Percentiles rank a stretch among this genome's conserved stretches.
Conservation (phyloP, 2,113 vertebrate genomes). For the Mastomys coucha region DNA sequence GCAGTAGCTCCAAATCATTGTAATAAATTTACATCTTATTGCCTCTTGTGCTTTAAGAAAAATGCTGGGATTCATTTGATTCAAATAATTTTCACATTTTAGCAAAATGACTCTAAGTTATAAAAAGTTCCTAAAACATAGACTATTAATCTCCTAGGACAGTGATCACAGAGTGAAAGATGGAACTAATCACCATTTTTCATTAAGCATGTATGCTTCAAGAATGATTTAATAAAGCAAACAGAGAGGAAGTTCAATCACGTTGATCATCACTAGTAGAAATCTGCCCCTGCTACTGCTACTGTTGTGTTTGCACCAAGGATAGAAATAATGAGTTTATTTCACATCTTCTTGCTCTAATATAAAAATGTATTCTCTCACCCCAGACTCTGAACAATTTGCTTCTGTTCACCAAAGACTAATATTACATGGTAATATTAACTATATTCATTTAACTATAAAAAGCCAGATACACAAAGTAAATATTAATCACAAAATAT, state of each 20-base stretch:
- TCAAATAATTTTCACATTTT: constrained; percentile 70
- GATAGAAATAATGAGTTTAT: neutral
- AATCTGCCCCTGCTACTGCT: neutral
- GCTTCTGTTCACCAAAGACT: neutral
- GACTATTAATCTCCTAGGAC: constrained; percentile 53
- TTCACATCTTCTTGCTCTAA: neutral
- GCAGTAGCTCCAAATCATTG: constrained; percentile 55
- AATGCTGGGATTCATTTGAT: constrained; percentile 59
- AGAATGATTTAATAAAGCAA: constrained; percentile 14
- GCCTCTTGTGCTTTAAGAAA: constrained; percentile 59
- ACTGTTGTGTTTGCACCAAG: neutral
- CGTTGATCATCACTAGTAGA: neutral
- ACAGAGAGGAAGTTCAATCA: neutral
- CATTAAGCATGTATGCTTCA: neutral
- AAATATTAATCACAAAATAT: neutral
- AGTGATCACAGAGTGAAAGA: constrained; percentile 25
- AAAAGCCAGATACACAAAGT: neutral
- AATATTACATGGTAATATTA: neutral
- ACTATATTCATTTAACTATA: neutral
- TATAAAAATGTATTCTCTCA: neutral
- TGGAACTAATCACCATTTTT: constrained; percentile 28
- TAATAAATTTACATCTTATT: constrained; percentile 39
- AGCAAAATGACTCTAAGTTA: constrained; percentile 66
- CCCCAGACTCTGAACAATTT: neutral
- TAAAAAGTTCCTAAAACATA: constrained; percentile 59